Evolutionary conservation across 2,888 invertebrate genomes (phyloP), one percentile per base, ranked within the genome.

Genomic region (Eudasyphora cyanicolor): DNA sequence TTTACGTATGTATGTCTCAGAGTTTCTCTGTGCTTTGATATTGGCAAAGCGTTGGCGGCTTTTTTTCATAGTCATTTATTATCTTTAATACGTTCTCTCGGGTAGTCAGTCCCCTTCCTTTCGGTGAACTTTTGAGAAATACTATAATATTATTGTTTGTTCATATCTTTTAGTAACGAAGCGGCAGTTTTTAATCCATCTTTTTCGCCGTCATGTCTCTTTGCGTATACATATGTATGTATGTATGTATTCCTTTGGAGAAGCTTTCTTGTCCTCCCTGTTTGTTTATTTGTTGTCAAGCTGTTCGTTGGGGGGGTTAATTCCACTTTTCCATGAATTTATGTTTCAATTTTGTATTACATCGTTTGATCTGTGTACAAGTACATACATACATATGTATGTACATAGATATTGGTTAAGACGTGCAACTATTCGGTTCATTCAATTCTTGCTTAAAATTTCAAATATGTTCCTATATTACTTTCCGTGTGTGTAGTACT

Each of bases 381-480:
- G n/a, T n/a, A n/a, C n/a, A n/a, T n/a, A n/a, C n/a, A n/a, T n/a
- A n/a, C n/a, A n/a, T n/a, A n/a, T n/a, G n/a, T n/a, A n/a, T n/a
- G n/a, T n/a, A n/a, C n/a, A n/a, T n/a, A n/a, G n/a, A n/a, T 62
- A 17, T 57, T 62, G 57, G 57, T 57, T 76, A 79, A 60, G 60
- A 81, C 81, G 81, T 82, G 81, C 35, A 84, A 80, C 54, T 74
- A 79, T 82, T 76, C 75, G 76, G 73, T 82, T 82, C 69, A 79
- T 73, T 67, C 57, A 73, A 57, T 70, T 60, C 54, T 79, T 45
- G 69, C 57, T 49, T 79, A 38, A 62, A 69, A 42, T 70, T 77
- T 38, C 69, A 76, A 51, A 29, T 24, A 27, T 45, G 17, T 77
- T 77, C n/a, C n/a, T n/a, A n/a, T n/a, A n/a, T n/a, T n/a, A n/a